Evolutionary conservation across 30 jellyfish, hydroid and myxozoan genomes (phyloP).

Genomic region (Hydractinia echinata): DNA sequence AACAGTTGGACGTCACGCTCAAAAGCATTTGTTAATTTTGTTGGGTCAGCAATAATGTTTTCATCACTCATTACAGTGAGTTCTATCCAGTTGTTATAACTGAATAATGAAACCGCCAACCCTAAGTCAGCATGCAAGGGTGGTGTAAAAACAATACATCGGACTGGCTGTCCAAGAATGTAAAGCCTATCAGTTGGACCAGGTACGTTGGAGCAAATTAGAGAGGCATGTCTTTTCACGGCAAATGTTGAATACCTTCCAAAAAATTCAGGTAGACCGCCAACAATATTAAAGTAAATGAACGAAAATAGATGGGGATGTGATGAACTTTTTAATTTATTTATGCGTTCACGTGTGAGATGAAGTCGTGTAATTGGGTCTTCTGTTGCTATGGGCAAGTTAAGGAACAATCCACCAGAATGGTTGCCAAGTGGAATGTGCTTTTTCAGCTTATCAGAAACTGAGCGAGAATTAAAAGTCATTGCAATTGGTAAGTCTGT

Average conservation of each 20-base stretch:
- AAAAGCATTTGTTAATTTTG: constrained; percentile 68
- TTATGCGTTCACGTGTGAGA: constrained; percentile 56
- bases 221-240: constrained; percentile 68
- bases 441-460: constrained; percentile 45
- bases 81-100: constrained; percentile 63
- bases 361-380: constrained; percentile 80
- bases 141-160: constrained; percentile 87
- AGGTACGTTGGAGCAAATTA: constrained; percentile 88
- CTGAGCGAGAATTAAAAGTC: constrained; percentile 88
- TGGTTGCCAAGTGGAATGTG: constrained; percentile 90
- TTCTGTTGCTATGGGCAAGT: constrained; percentile 73
- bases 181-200: constrained; percentile 84
- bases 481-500: constrained; percentile 90
- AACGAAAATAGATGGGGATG: constrained; percentile 95
- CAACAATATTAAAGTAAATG: constrained; percentile 62
- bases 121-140: constrained; percentile 95
- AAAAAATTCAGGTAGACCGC: constrained; percentile 70
- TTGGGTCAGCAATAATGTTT: constrained; percentile 72
- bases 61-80: constrained; percentile 84
- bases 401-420: constrained; percentile 91
- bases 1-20: constrained; percentile 49
- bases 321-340: constrained; percentile 54
- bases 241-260: constrained; percentile 60
- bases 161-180: constrained; percentile 57
- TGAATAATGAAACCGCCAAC: constrained; percentile 74